Evolutionary conservation across 1,140 invertebrate species (phyloP), one percentile per base, ranked within the genome.

Genomic region (Drosophila littoralis): DNA sequence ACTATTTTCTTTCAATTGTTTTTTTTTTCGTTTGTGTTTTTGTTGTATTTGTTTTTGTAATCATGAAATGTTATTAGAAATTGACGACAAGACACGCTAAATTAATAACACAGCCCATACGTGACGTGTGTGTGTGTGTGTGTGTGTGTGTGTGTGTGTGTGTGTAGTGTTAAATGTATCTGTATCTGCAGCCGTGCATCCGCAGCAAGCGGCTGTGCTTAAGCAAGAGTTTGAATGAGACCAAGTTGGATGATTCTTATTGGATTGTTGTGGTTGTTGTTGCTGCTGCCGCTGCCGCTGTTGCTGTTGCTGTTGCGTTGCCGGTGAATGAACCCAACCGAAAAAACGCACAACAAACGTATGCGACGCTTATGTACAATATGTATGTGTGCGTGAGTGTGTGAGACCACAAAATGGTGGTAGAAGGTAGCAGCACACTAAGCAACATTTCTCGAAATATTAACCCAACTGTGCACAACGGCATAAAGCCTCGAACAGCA

Each of bases 391-490:
- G 7, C 54, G 60, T 65, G 36, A 66, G 55, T 65, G 17, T 32
- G 32, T 50, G 36, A 51, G 46, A 63, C 66, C 72, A 85, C 68
- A 76, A 79, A 79, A 79, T 79, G 77, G 77, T 76, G 77, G 73
- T 77, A 64, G 55, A 48, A 77, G 69, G 50, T 72, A 60, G 74
- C 36, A 45, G 73, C 61, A 65, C 57, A 65, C 57, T 65, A 78
- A 78, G 58, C 43, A 79, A 42, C 69, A 46, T 66, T 70, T 74
- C 65, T 78, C 58, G 67, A 67, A 76, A 73, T 81, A 77, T 81
- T 79, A 81, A 81, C 67, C 77, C 77, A 79, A 79, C 72, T 81
- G 79, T 79, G 76, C 79, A 78, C 77, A 83, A 73, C 60, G 65
- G 63, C 64, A 77, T 60, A 70, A 75, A 69, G 52, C 65, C 42